A percentile compares a stretch with the other conserved stretches of the same genome.
Evolutionary conservation across 2,888 invertebrate genomes (phyloP).

Genomic region (Sturmia bella): DNA sequence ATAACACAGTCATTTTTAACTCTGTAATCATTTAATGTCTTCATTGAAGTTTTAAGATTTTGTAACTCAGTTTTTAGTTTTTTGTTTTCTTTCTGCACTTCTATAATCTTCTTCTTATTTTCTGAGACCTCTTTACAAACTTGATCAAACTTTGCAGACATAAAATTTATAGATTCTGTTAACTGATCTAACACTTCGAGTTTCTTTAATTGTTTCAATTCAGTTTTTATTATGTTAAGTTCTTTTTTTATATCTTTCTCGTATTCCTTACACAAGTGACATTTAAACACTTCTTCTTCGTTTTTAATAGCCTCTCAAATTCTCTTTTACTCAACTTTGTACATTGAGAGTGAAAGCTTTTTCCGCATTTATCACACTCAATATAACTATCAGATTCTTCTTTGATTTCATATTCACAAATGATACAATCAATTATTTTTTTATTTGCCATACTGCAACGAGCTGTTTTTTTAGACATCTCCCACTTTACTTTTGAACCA

Average conservation of each 20-base stretch:
- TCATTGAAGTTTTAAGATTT: conserved; percentile 2
- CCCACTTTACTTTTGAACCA: too few relatives aligned
- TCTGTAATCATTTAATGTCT: background rate
- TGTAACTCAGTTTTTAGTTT: conserved; percentile 6
- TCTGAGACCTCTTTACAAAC: background rate
- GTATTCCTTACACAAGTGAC: conserved; percentile 5
- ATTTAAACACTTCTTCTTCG: background rate
- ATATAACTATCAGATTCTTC: background rate
- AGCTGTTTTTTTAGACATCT: background rate
- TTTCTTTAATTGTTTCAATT: background rate
- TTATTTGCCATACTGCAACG: background rate
- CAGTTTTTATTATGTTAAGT: conserved; percentile 2
- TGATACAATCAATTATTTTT: background rate
- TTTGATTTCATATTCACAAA: background rate
- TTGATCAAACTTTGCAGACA: conserved; percentile 13
- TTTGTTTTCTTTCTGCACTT: conserved; percentile 5
- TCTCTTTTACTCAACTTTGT: background rate
- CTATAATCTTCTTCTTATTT: background rate
- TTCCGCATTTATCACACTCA: background rate
- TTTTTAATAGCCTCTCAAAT: background rate
- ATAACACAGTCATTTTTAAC: background rate
- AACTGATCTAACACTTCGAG: background rate
- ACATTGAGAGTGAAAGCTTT: background rate
- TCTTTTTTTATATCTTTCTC: background rate
- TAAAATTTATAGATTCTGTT: background rate